Conservation (phyloP, 1,140 invertebrate genomes). For the Dufourea novaeangliae region DNA sequence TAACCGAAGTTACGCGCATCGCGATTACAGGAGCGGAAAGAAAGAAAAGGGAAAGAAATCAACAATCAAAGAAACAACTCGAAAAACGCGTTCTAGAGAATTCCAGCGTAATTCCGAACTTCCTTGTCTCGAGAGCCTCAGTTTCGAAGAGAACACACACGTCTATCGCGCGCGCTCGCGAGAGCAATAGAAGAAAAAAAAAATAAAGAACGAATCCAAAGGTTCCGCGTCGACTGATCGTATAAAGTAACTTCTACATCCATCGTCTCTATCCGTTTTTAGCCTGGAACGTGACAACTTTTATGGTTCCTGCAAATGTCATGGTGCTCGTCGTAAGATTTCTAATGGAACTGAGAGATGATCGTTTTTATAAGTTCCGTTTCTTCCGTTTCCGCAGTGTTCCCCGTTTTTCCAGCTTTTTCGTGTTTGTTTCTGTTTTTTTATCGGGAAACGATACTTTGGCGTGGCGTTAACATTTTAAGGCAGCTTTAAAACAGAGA, state of each 20-base stretch:
- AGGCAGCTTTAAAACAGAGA: conserved; percentile 26
- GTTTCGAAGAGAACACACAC: too few relatives aligned
- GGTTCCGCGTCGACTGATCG: conserved; percentile 12
- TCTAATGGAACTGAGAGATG: conserved; percentile 29
- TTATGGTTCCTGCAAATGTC: conserved; percentile 49
- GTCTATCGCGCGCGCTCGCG: background rate
- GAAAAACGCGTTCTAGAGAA: conserved; percentile 12
- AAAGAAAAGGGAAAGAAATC: background rate
- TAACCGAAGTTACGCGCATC: conserved; percentile 48
- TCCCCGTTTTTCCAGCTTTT: background rate
- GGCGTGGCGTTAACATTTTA: conserved; percentile 20
- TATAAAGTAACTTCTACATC: background rate
- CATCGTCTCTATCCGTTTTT: conserved; percentile 40
- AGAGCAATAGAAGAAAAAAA: background rate
- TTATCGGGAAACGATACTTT: conserved; percentile 5
- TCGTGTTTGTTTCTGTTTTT: background rate
- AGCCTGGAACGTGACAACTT: conserved; percentile 42
- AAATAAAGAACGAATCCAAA: conserved; percentile 16
- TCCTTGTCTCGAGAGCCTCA: conserved; percentile 25
- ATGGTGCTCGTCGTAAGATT: conserved; percentile 53
- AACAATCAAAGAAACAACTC: background rate
- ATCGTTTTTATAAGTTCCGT: conserved; percentile 15
- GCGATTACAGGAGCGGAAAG: conserved; percentile 45
- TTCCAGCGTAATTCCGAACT: conserved; percentile 7
- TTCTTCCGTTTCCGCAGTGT: conserved; percentile 24